Evolutionary conservation across 2,888 invertebrate species (phyloP).

Genomic region (Amblyjoppa proteus): DNA sequence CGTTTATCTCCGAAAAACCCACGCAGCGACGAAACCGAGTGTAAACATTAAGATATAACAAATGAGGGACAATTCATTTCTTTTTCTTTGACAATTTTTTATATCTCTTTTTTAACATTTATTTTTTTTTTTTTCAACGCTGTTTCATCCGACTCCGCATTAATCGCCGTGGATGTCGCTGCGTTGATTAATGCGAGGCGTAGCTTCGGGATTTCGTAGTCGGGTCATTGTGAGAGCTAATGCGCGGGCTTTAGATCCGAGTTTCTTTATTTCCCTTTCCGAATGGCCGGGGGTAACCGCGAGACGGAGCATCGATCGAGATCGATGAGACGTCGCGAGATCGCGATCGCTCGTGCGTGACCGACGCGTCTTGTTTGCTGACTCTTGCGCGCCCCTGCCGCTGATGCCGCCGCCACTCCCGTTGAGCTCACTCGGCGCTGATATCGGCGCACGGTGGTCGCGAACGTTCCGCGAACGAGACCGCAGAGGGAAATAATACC

Average conservation of each 20-base stretch:
- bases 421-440: slow-evolving; percentile 32
- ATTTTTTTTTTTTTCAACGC: neutral
- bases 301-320: slow-evolving; percentile 48
- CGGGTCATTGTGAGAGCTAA: slow-evolving; percentile 2
- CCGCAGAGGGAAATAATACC: slow-evolving; percentile 53
- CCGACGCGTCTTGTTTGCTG: slow-evolving; percentile 66
- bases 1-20: slow-evolving; percentile 26
- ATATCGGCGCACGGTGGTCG: slow-evolving; percentile 65
- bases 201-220: neutral
- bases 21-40: slow-evolving; percentile 15
- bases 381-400: slow-evolving; percentile 25
- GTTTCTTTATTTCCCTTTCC: slow-evolving; percentile 14
- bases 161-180: neutral
- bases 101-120: neutral
- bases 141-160: neutral
- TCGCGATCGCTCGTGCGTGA: slow-evolving; percentile 67
- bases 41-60: neutral
- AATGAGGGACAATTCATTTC: neutral
- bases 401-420: neutral
- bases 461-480: slow-evolving; percentile 60
- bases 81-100: neutral
- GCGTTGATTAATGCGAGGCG: neutral
- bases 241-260: neutral
- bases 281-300: neutral
- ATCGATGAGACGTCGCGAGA: slow-evolving; percentile 63